These are phyloP conservation scores for Enteromius radiatus DNA, from an alignment of 2,797 vertebrate species.

Conservation along the genomic window DNA sequence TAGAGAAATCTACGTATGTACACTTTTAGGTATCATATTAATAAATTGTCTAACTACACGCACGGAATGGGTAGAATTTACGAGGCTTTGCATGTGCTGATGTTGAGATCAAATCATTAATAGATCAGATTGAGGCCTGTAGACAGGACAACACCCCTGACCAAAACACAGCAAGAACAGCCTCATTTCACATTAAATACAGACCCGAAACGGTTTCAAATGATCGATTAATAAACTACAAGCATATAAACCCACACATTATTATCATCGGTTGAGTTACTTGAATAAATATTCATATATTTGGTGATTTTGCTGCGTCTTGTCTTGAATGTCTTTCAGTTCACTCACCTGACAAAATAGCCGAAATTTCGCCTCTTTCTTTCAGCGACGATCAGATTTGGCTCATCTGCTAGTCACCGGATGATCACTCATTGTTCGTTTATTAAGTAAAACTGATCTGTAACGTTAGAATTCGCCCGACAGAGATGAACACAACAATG, in stretches of 20 bases:
- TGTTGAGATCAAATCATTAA: not conserved
- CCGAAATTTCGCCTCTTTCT: constrained; percentile 12
- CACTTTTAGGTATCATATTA: not conserved
- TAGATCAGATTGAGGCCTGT: constrained; percentile 30
- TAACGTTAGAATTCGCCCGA: not conserved
- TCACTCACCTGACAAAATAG: constrained; percentile 53
- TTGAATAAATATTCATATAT: not conserved
- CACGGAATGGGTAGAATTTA: no score
- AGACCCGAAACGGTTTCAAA: no score
- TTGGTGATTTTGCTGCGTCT: constrained; percentile 25
- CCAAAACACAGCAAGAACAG: constrained; percentile 17
- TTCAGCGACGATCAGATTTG: constrained; percentile 17
- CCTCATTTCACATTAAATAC: not conserved
- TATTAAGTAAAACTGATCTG: not conserved
- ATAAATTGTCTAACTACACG: not conserved
- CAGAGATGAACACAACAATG: constrained; percentile 23
- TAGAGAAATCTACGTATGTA: not conserved
- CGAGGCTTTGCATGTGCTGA: not conserved
- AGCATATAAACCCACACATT: not conserved
- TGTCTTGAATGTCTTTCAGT: not conserved
- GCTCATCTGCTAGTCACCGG: constrained; percentile 37
- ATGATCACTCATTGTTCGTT: constrained; percentile 42
- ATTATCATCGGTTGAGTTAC: not conserved
- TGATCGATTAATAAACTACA: not conserved
- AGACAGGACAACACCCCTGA: constrained; percentile 41